Evolutionary conservation across 1,140 invertebrate genomes (phyloP).

Genomic region (Frieseomelitta varia): DNA sequence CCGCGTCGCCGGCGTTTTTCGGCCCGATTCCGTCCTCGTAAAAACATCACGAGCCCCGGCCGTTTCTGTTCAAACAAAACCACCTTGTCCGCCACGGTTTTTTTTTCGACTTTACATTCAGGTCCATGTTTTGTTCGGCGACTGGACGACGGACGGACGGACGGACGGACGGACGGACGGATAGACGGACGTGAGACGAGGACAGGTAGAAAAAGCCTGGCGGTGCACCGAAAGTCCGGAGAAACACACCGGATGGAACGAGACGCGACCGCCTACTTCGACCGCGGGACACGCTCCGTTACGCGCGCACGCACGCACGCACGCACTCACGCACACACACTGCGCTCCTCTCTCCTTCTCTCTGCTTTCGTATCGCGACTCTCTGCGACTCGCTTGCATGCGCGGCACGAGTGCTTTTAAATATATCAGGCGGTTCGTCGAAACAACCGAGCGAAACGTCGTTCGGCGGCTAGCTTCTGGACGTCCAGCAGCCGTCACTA

Average conservation of each 20-base stretch:
- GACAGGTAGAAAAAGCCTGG: constrained; percentile 62
- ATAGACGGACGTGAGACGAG: constrained; percentile 55
- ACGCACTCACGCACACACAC: constrained; percentile 17
- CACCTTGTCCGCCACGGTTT: constrained; percentile 58
- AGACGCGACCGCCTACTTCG: constrained; percentile 64
- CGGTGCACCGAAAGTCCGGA: constrained; percentile 55
- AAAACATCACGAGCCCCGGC: constrained; percentile 55
- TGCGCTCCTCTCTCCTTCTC: no score
- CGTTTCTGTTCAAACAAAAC: constrained; percentile 65
- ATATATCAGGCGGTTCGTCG: constrained; percentile 28
- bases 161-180: constrained; percentile 38
- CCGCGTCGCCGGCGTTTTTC: constrained; percentile 38
- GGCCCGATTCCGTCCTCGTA: constrained; percentile 57
- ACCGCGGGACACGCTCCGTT: constrained; percentile 65
- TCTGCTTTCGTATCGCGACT: no score
- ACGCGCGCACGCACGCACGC: constrained; percentile 49
- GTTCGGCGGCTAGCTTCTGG: not conserved
- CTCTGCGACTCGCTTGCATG: constrained; percentile 17
- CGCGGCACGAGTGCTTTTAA: constrained; percentile 53
- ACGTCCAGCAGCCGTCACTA: not conserved
- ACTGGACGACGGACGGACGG: constrained; percentile 53
- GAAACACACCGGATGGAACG: constrained; percentile 56
- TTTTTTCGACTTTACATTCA: constrained; percentile 67
- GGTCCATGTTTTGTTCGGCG: constrained; percentile 64
- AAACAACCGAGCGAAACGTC: not conserved